Evolutionary conservation across 1,140 invertebrate species (phyloP).

Genomic region (Halictus rubicundus): DNA sequence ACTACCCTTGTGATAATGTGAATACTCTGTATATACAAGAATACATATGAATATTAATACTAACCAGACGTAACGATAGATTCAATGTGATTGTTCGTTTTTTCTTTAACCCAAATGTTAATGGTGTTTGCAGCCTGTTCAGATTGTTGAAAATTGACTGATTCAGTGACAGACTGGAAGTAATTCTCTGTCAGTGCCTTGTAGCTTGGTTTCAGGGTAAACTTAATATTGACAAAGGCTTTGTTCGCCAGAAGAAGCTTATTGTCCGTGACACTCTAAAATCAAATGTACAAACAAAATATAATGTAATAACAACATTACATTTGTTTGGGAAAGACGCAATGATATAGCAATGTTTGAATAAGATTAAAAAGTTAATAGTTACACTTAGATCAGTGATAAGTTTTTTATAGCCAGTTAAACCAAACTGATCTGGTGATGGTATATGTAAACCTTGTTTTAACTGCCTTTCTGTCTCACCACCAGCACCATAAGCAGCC

Average conservation of each 20-base stretch:
- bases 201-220: conserved; percentile 61
- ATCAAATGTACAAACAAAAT: neutral
- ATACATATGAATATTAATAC: neutral
- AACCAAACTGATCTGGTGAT: conserved; percentile 39
- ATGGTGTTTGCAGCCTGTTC: conserved; percentile 74
- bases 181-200: conserved; percentile 45
- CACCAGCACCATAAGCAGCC: conserved; percentile 70
- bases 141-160: conserved; percentile 74
- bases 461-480: conserved; percentile 66
- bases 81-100: conserved; percentile 82
- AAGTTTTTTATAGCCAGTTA: conserved; percentile 59
- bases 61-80: conserved; percentile 79
- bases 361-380: conserved; percentile 9
- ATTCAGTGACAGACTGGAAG: conserved; percentile 60
- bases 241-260: conserved; percentile 72
- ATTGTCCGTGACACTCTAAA: conserved; percentile 68
- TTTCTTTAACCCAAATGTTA: conserved; percentile 81
- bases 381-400: conserved; percentile 68
- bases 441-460: conserved; percentile 64
- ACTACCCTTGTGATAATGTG: too few species aligned
- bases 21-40: neutral
- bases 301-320: neutral
- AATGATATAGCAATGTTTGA: too few species aligned
- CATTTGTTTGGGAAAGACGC: neutral
- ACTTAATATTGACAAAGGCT: conserved; percentile 57